Percentiles rank a stretch among this genome's conserved stretches.
These are phyloP conservation scores for Pseudotriccus pelzelni DNA, from an alignment of 2,797 vertebrate genomes.

Conservation along the genomic window DNA sequence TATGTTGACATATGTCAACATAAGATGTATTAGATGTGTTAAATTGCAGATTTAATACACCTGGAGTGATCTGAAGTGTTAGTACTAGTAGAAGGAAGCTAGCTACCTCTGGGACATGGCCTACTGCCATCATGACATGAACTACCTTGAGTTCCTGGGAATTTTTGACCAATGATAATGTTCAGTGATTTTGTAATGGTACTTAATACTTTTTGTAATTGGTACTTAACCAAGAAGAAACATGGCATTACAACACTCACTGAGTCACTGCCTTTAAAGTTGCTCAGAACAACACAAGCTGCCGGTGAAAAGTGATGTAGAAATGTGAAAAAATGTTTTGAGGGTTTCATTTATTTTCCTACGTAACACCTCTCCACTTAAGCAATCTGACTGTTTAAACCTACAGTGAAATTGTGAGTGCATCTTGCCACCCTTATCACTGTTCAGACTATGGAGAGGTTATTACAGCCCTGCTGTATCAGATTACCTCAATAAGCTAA, in stretches of 20 bases:
- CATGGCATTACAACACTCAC: background rate
- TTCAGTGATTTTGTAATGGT: no score
- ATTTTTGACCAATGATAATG: background rate
- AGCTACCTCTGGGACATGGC: background rate
- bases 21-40: background rate
- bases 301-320: background rate
- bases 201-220: no score
- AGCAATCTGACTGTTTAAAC: background rate
- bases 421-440: background rate
- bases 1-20: background rate
- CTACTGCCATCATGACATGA: background rate
- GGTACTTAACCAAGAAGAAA: background rate
- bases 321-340: background rate
- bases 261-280: background rate
- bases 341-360: background rate
- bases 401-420: background rate
- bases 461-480: background rate
- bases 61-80: background rate
- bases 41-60: background rate
- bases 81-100: background rate
- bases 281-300: background rate
- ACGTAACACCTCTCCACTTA: background rate
- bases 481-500: background rate
- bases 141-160: background rate
- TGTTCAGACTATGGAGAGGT: background rate